Evolutionary conservation across 2,797 vertebrate genomes (phyloP).

Genomic region (Alca torda): DNA sequence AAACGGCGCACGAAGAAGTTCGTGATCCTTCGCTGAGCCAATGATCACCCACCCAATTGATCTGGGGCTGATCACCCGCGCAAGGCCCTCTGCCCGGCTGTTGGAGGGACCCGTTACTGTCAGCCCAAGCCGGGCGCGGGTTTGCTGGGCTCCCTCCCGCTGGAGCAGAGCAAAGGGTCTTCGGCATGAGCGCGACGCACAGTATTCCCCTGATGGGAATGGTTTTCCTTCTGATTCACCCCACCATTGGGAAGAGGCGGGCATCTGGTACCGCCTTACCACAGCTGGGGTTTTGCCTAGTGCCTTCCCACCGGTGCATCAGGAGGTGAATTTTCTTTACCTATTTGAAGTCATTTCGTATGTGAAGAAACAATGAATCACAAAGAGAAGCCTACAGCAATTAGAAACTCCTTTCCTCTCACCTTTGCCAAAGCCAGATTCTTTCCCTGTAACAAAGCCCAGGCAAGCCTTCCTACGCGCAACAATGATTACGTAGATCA

Average conservation of each 20-base stretch:
- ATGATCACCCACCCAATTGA: too few species aligned
- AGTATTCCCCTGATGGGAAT: not conserved
- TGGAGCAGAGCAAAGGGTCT: not conserved
- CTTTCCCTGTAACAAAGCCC: constrained; percentile 53
- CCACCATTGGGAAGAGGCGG: not conserved
- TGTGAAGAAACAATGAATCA: constrained; percentile 59
- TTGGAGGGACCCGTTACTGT: not conserved
- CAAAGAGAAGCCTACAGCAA: constrained; percentile 37
- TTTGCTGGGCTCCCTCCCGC: not conserved
- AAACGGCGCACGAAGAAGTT: not conserved
- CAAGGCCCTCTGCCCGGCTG: not conserved
- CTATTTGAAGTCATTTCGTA: not conserved
- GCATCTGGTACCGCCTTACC: not conserved
- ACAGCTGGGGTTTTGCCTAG: not conserved
- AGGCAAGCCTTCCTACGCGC: constrained; percentile 41
- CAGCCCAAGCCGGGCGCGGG: not conserved
- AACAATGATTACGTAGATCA: not conserved
- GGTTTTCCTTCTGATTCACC: not conserved
- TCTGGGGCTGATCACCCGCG: not conserved
- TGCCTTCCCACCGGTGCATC: not conserved
- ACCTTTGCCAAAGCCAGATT: constrained; percentile 53
- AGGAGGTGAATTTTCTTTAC: constrained; percentile 6
- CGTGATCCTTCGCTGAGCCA: not conserved
- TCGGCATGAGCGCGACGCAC: not conserved
- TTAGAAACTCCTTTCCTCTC: constrained; percentile 58